These are phyloP conservation scores for Odocoileus virginianus DNA, from an alignment of 2,113 vertebrate genomes.

Conservation along the genomic window DNA sequence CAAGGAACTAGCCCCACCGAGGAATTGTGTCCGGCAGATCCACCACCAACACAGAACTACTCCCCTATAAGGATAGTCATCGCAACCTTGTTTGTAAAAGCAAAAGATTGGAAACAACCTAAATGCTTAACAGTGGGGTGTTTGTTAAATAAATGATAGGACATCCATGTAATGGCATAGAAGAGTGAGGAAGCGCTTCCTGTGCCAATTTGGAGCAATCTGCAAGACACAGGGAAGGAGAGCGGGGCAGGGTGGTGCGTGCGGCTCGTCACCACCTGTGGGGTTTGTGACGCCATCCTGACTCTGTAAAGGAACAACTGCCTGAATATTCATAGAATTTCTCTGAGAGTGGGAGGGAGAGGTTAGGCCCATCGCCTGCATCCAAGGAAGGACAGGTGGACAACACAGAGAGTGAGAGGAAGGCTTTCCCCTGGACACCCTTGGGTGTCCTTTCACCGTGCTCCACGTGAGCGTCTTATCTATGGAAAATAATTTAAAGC, in stretches of 20 bases:
- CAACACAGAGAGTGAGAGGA: not conserved
- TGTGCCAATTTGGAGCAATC: not conserved
- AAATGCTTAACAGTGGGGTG: not conserved
- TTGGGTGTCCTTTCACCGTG: not conserved
- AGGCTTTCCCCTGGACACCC: too few species aligned
- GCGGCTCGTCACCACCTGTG: accelerated
- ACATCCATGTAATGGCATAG: not conserved
- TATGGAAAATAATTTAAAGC: not conserved
- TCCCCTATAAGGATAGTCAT: not conserved
- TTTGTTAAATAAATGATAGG: not conserved
- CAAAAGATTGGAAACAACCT: not conserved
- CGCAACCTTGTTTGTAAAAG: not conserved
- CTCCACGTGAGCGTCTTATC: not conserved
- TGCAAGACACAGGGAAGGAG: not conserved
- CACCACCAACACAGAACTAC: not conserved
- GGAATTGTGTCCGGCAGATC: not conserved
- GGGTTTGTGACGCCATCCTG: not conserved
- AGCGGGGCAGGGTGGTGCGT: accelerated
- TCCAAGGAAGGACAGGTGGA: not conserved
- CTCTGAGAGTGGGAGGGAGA: not conserved
- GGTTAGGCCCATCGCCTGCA: not conserved
- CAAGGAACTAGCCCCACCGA: not conserved
- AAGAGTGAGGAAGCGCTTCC: not conserved
- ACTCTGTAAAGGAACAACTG: not conserved
- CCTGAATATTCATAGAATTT: not conserved